Base-by-base conservation (phyloP, 2,113 vertebrate genomes). In the Saccopteryx bilineata region DNA sequence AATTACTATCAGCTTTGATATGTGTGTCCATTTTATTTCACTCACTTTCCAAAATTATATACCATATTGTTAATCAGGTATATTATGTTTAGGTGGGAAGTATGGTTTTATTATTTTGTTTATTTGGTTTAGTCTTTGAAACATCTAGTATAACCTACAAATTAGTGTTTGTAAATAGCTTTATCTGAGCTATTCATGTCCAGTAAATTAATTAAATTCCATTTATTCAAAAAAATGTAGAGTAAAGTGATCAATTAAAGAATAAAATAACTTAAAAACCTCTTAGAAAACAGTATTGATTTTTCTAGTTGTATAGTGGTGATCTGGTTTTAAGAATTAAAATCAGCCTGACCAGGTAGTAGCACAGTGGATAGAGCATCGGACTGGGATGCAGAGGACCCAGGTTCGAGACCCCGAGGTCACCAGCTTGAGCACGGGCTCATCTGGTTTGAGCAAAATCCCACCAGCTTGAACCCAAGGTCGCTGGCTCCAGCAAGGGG, bases 301-400 rank as follows among this genome's bases (percentile, higher is more conserved):
- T 95, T 95, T 72, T 83, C 94, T 60, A 92, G 79, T 96, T 76
- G 19, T 9, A 48, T 96, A 56, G n/a, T 91, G 19, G 23, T 79
- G 33, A 93, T 81, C 24, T n/a, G 66, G 33, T 96, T 98, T 96
- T 98, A 95, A 97, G 91, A 94, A 95, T 95, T 93, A 87, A 71
- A 94, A 79, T 94, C 50, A 89, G 88, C 39, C 39, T 39, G 39
- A 39, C 39, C 39, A 39, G 39, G 39, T 39, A 3, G 39, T 39
- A 3, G 39, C 39, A 3, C 39, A 39, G 39, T 39, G 39, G 39
- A 39, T 39, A 39, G 39, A 39, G 39, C 39, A 3, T 39, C 39
- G 39, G 39, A 39, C 39, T 39, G 39, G 39, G 39, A 39, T 39
- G 39, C 39, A 39, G 2, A 39, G 39, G 39, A 39, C 39, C 39